These are phyloP conservation scores for Macrosiphum euphorbiae DNA, from an alignment of 2,888 invertebrate species.

Conservation along the genomic window DNA sequence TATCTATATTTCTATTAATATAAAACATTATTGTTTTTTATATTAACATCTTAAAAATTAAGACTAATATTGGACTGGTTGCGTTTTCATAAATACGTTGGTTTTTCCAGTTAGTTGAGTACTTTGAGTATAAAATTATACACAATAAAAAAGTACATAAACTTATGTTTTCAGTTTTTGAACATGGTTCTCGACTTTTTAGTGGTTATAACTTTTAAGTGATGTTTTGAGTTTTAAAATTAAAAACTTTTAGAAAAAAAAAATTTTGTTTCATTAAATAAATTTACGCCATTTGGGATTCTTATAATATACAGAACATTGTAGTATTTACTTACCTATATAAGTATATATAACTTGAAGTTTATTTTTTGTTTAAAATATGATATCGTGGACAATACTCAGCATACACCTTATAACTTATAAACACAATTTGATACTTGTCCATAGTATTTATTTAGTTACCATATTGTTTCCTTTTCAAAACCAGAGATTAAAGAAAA, in stretches of 20 bases:
- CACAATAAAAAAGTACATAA: not conserved
- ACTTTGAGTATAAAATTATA: not conserved
- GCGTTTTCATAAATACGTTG: not conserved
- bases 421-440: slow-evolving; percentile 19
- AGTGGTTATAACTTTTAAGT: not conserved
- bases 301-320: not conserved
- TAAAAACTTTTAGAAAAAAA: not conserved
- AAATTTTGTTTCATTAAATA: not conserved
- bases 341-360: not conserved
- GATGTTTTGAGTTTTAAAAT: not conserved
- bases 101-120: not conserved
- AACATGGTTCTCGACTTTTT: not conserved
- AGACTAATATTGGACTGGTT: not conserved
- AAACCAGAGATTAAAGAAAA: slow-evolving; percentile 58
- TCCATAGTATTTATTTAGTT: slow-evolving; percentile 35
- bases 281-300: not conserved
- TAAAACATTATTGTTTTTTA: not conserved
- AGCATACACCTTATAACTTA: not conserved
- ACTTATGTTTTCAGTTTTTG: not conserved
- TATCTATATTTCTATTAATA: not conserved
- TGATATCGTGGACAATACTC: not conserved
- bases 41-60: not conserved
- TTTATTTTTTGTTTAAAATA: not conserved
- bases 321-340: not conserved
- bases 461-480: slow-evolving; percentile 49